Conservation (phyloP, 64 coral and sea anemone species). For the Hydrozoanthus tunicans region DNA sequence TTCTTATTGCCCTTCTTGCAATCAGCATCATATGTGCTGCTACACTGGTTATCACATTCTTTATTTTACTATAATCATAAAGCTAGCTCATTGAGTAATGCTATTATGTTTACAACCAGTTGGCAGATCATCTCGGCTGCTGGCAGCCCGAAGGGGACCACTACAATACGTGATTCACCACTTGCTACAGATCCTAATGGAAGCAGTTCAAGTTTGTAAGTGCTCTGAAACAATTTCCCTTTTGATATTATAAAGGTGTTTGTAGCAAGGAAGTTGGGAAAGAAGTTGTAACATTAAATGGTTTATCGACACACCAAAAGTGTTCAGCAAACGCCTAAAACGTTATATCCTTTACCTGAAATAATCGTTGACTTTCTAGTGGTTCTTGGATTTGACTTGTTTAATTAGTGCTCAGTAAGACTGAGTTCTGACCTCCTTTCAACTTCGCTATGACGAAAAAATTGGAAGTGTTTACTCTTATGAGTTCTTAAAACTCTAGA, state of each 20-base stretch:
- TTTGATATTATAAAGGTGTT: too few species aligned
- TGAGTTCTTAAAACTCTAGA: background rate
- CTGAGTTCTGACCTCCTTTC: too few species aligned
- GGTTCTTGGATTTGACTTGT: too few species aligned
- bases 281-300: too few species aligned
- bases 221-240: background rate
- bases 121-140: slow-evolving; percentile 92
- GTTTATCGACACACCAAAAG: background rate
- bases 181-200: slow-evolving; percentile 56
- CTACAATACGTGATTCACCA: slow-evolving; percentile 66
- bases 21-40: too few species aligned
- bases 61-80: too few species aligned
- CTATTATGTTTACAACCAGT: slow-evolving; percentile 19
- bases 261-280: too few species aligned
- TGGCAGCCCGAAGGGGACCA: slow-evolving; percentile 88
- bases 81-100: background rate
- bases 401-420: too few species aligned
- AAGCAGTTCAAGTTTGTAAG: slow-evolving; percentile 88
- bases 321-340: background rate
- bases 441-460: background rate
- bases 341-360: too few species aligned
- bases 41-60: background rate
- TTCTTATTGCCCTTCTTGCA: too few species aligned
- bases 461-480: background rate
- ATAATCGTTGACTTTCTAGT: too few species aligned